Percentiles rank a stretch among this genome's conserved stretches.
These are phyloP conservation scores for Embiotoca jacksoni DNA, from an alignment of 2,113 vertebrate species.

Conservation along the genomic window DNA sequence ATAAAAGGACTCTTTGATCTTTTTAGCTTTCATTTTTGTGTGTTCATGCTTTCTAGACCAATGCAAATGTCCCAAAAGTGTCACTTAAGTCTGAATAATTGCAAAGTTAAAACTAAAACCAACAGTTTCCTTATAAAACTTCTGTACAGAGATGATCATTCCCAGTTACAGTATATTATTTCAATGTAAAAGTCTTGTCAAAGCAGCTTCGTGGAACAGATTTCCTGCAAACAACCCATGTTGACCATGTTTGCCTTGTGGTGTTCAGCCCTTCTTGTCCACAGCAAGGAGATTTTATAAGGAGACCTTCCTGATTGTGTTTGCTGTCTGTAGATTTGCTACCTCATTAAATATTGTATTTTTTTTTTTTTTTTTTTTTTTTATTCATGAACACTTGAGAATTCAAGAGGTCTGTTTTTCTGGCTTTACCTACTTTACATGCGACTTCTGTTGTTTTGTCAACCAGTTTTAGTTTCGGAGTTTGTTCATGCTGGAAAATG, in stretches of 20 bases:
- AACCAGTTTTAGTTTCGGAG: slow-evolving; percentile 12
- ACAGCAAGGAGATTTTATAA: slow-evolving; percentile 16
- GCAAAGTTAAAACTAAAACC: not conserved
- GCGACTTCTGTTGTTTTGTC: slow-evolving; percentile 10
- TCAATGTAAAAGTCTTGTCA: not conserved
- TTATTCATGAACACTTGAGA: slow-evolving; percentile 29
- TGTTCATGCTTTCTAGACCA: not conserved
- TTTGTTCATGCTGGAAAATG: slow-evolving; percentile 36
- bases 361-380: no score
- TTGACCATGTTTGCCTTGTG: not conserved
- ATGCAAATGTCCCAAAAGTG: not conserved
- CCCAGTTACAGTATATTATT: not conserved
- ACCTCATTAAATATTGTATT: slow-evolving; percentile 25
- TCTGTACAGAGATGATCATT: not conserved
- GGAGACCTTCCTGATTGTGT: slow-evolving; percentile 29
- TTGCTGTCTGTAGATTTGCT: slow-evolving; percentile 41
- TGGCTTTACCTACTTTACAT: slow-evolving; percentile 1
- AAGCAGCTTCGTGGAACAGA: not conserved
- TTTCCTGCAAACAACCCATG: not conserved
- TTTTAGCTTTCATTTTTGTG: not conserved
- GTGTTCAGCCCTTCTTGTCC: slow-evolving; percentile 12
- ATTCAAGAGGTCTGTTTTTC: not conserved
- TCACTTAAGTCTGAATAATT: not conserved
- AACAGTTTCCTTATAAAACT: not conserved
- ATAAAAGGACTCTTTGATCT: not conserved